Evolutionary conservation across 2,888 invertebrate species (phyloP), one percentile per base, ranked within the genome.

Genomic region (Melanotus villosus): DNA sequence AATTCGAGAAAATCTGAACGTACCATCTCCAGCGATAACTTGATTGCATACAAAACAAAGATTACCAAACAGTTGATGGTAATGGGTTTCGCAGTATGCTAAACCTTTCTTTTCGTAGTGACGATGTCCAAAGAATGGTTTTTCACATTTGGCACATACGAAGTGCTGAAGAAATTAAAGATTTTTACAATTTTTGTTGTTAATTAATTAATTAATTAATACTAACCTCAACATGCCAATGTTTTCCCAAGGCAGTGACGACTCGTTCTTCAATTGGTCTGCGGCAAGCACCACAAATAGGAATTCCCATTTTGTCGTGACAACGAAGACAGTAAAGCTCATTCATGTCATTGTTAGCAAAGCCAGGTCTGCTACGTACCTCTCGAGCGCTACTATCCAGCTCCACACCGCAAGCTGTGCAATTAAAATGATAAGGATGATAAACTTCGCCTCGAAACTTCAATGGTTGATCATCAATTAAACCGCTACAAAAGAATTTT

Each of bases 291-390:
- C 99, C 99, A 85, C 99, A 99, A 78, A 99, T 99, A n/a, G 99
- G 99, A 74, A 99, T 98, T 23, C 99, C 99, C 98, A 99, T 99
- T 88, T 99, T 98, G 85, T 99, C 99, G 82, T 99, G 98, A 83
- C 99, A 99, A 62, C 99, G 91, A 75, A 99, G 89, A 83, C 99
- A 99, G 85, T 98, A 99, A 63, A 99, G 86, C 80, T 99, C 98
- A 82, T 96, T 96, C 90, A 95, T 93, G 83, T 96, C 96, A 81
- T 96, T 96, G 65, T 93, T 93, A 36, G 96, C 93, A 82, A 93
- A 93, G 6, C 96, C 96, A 0, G 96, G 93, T 60, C 96, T 89
- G 79, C 95, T 93, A 82, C 95, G 93, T 64, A 99, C 97, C 87
- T 99, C 99, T 67, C 99, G 88, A 1, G 99, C 99, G 79, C 97